Base-by-base conservation (phyloP, 1,140 invertebrate genomes). In the Zophobas morio region DNA sequence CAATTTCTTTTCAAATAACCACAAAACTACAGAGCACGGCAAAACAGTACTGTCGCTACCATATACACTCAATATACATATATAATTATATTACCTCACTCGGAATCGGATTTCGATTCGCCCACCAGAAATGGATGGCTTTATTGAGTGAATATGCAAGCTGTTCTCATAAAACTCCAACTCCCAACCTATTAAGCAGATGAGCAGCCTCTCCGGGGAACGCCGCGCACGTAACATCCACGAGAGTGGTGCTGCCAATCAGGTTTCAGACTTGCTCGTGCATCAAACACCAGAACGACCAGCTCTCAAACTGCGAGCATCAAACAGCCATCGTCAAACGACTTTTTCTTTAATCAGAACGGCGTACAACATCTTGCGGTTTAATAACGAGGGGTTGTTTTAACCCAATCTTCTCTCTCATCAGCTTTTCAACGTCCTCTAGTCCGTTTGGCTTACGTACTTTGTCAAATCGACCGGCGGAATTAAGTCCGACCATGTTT, bases 71-170 rank as follows among this genome's bases (percentile, higher is more conserved):
- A 20, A 20, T 20, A 20, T 20, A 20, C 20, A 20, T 20, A 20
- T 20, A 20, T 20, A 20, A 20, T 20, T 20, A 20, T 20, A 20
- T 66, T 66, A 40, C 37, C 60, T 51, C 49, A 51, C 49, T 46
- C 60, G 60, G 60, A 66, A 66, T 66, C 37, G 60, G 60, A 66
- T 66, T 66, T 66, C 60, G 35, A 42, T 66, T 66, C 60, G 60
- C 39, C 60, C 5, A n/a, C 39, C 60, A 66, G 60, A 66, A 66
- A 66, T 66, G 60, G 60, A 66, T 66, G 60, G 60, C 60, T 66
- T 66, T 66, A 66, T 66, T 42, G 60, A 66, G 60, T 66, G 60
- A 54, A 73, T 73, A 73, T 73, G 71, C 71, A 73, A 40, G 20
- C 34, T 35, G 63, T 37, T 70, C 3, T 46, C 54, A 47, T 73